Percentiles rank a stretch among this genome's conserved stretches.
These are phyloP conservation scores for Dissostichus mawsoni DNA, from an alignment of 2,113 vertebrate species.

Conservation along the genomic window DNA sequence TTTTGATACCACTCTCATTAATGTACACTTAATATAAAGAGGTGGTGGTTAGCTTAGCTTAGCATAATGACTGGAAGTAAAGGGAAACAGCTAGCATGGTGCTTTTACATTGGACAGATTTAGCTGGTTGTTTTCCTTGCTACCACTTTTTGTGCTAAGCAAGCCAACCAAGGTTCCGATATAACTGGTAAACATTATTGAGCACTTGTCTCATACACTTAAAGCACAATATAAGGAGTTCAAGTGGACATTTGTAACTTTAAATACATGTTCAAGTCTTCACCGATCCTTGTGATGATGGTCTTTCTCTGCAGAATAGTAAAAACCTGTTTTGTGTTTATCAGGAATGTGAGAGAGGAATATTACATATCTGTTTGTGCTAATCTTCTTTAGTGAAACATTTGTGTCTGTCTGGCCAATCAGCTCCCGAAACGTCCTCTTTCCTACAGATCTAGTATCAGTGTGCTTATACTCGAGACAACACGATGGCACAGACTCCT, in stretches of 20 bases:
- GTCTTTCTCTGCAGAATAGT: background rate
- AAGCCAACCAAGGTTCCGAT: background rate
- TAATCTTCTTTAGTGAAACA: background rate
- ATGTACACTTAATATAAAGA: no score
- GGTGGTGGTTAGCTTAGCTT: background rate
- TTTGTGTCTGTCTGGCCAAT: conserved; percentile 38
- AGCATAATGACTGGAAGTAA: background rate
- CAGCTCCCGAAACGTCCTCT: conserved; percentile 19
- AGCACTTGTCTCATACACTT: background rate
- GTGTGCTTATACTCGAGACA: conserved; percentile 74
- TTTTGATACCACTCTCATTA: no score
- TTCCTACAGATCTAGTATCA: conserved; percentile 59
- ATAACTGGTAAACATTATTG: background rate
- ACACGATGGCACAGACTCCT: conserved; percentile 77
- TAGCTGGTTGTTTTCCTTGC: no score
- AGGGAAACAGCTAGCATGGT: background rate
- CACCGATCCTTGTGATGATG: background rate
- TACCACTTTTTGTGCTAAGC: background rate
- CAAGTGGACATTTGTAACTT: background rate
- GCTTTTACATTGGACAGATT: background rate
- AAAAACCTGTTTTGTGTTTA: background rate
- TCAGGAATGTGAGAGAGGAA: conserved; percentile 16
- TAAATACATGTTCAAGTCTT: background rate
- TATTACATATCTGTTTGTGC: background rate
- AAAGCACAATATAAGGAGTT: background rate